phyloP scores from a whole-genome alignment of 2,888 invertebrate species.

The Odontocerum albicorne region DNA sequence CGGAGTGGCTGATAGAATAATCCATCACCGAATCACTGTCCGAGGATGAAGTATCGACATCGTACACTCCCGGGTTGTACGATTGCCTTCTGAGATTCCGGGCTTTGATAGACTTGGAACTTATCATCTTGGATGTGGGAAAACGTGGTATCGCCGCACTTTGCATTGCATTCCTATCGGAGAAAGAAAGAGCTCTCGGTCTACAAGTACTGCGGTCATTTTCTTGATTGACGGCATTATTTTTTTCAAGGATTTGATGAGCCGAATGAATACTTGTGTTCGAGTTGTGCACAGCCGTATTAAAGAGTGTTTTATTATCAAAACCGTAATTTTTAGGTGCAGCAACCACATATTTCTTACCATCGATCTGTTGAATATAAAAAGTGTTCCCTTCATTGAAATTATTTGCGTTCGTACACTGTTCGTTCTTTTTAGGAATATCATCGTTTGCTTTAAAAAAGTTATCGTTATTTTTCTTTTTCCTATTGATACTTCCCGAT shows the following conservation, averaged over 20 bases:
- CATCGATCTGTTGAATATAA: slow-evolving; percentile 20
- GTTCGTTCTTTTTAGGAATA: too few relatives aligned
- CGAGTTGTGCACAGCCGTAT: slow-evolving; percentile 21
- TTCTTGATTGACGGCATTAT: slow-evolving; percentile 24
- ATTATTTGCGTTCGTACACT: too few relatives aligned
- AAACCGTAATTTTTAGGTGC: slow-evolving; percentile 17
- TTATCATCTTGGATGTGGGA: slow-evolving; percentile 35
- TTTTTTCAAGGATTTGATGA: slow-evolving; percentile 25
- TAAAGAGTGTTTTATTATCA: slow-evolving; percentile 14
- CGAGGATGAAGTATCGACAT: slow-evolving; percentile 57
- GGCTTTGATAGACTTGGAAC: slow-evolving; percentile 53
- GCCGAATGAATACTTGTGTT: slow-evolving; percentile 32
- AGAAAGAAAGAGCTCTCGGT: slow-evolving; percentile 55
- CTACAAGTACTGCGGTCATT: slow-evolving; percentile 41
- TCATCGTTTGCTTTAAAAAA: background rate
- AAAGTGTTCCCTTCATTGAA: slow-evolving; percentile 13
- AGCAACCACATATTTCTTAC: slow-evolving; percentile 24
- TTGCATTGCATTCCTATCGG: slow-evolving; percentile 45
- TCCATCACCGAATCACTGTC: slow-evolving; percentile 50
- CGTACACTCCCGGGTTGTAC: slow-evolving; percentile 59
- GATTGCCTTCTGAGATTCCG: slow-evolving; percentile 57
- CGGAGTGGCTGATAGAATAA: slow-evolving; percentile 55
- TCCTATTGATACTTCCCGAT: slow-evolving; percentile 48
- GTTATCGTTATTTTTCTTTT: slow-evolving; percentile 38
- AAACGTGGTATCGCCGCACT: slow-evolving; percentile 10